Percentiles rank a stretch among this genome's conserved stretches.
phyloP scores from a whole-genome alignment of 2,797 vertebrate genomes.

The Lindbergichthys nudifrons region DNA sequence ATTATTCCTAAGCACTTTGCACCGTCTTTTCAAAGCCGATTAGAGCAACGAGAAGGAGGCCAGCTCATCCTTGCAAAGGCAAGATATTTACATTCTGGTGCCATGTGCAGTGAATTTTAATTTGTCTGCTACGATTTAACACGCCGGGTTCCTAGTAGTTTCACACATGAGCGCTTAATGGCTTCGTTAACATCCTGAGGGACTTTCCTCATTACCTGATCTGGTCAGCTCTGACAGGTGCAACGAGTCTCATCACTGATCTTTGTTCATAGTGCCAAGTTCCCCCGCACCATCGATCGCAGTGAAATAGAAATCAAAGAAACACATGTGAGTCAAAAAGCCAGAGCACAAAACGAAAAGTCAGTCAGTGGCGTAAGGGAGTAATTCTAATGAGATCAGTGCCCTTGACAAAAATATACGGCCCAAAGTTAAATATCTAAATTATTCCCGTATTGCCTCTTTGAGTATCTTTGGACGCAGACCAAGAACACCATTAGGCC shows the following conservation, averaged over 20 bases:
- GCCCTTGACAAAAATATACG: slow-evolving; percentile 79
- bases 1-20: slow-evolving; percentile 76
- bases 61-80: slow-evolving; percentile 72
- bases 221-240: slow-evolving; percentile 80
- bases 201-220: slow-evolving; percentile 79
- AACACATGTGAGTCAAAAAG: slow-evolving; percentile 66
- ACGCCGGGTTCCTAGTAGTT: slow-evolving; percentile 64
- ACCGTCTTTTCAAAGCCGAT: slow-evolving; percentile 78
- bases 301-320: slow-evolving; percentile 70
- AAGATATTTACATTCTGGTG: slow-evolving; percentile 81
- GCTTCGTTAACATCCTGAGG: slow-evolving; percentile 76
- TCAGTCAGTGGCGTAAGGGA: slow-evolving; percentile 51
- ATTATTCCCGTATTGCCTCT: slow-evolving; percentile 75
- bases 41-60: slow-evolving; percentile 69
- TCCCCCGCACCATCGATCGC: slow-evolving; percentile 43
- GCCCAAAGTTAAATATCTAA: slow-evolving; percentile 74
- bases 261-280: slow-evolving; percentile 67
- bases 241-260: slow-evolving; percentile 71
- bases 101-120: slow-evolving; percentile 76
- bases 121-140: slow-evolving; percentile 70
- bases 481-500: slow-evolving; percentile 85
- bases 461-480: slow-evolving; percentile 76
- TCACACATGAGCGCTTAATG: slow-evolving; percentile 75
- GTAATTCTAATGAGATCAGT: slow-evolving; percentile 77
- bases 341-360: slow-evolving; percentile 53